Base-by-base conservation (phyloP, 1,140 invertebrate genomes). In the Papilio machaon region DNA sequence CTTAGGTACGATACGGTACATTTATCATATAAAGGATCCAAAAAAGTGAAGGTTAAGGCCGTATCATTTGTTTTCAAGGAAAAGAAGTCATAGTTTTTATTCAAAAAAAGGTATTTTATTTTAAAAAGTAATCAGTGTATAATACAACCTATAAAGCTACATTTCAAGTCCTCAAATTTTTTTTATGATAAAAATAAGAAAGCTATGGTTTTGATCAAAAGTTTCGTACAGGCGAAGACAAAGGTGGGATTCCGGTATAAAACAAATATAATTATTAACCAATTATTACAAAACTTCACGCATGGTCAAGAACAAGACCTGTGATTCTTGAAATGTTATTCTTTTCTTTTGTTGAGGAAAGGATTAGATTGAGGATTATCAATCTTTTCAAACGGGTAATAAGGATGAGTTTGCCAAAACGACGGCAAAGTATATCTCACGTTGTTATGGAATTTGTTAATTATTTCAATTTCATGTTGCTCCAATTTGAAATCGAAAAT, bases 401-500 rank as follows among this genome's bases (percentile, higher is more conserved):
- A 84, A 7, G 85, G 87, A 49, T 94, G 91, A n/a, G 82, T 79
- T 82, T 94, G 92, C 93, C 93, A 94, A 79, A 93, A 93, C 6
- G 91, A 90, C 0, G 92, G 93, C 6, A 88, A 9, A 0, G 90
- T 92, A 73, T 85, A 92, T 54, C 92, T 83, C 0, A 80, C 84
- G n/a, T 87, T 46, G 0, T 73, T 78, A 35, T 94, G 75, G 23
- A 88, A 91, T 1, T 82, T 23, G 35, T 87, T 89, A 0, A 94
- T 88, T 49, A 78, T 83, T 19, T 84, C 83, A 2, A 93, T 89
- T 80, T 97, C 96, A 47, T 96, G 96, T 0, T 94, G 78, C 46
- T 95, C 91, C 13, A 98, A 89, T 87, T 96, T 92, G 86, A 98
- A 98, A 89, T 98, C 97, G 88, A 98, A 98, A 30, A 98, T 95